Conservation (phyloP, 2,797 vertebrate species). For the Microchirus variegatus region DNA sequence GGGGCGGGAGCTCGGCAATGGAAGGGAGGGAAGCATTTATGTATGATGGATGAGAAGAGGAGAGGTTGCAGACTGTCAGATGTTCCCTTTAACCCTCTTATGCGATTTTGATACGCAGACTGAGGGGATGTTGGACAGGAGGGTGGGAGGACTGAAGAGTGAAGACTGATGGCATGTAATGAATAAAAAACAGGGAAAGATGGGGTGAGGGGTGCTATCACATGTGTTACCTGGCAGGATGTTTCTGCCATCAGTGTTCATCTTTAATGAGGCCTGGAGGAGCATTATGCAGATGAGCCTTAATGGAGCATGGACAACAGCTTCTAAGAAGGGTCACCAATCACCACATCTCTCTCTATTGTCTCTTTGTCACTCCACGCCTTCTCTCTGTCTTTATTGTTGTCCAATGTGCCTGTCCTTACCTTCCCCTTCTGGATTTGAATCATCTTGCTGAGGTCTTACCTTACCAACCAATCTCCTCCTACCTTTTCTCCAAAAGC, state of each 20-base stretch:
- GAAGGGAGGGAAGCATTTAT: slow-evolving; percentile 54
- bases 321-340: slow-evolving; percentile 48
- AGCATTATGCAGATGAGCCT: slow-evolving; percentile 79
- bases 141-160: slow-evolving; percentile 23
- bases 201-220: slow-evolving; percentile 34
- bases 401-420: slow-evolving; percentile 31
- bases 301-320: slow-evolving; percentile 66
- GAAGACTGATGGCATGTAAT: slow-evolving; percentile 33
- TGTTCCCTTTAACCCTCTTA: slow-evolving; percentile 67
- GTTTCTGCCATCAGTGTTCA: slow-evolving; percentile 50
- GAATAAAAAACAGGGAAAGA: neutral
- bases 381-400: slow-evolving; percentile 19
- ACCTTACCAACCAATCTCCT: slow-evolving; percentile 16
- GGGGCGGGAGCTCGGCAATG: slow-evolving; percentile 21
- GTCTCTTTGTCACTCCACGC: slow-evolving; percentile 4
- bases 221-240: slow-evolving; percentile 52
- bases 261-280: slow-evolving; percentile 70
- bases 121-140: slow-evolving; percentile 40
- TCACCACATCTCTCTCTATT: slow-evolving; percentile 31
- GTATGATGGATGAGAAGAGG: slow-evolving; percentile 73
- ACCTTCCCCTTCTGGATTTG: slow-evolving; percentile 18
- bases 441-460: slow-evolving; percentile 25
- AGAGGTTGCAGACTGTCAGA: slow-evolving; percentile 69
- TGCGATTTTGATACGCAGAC: slow-evolving; percentile 56
- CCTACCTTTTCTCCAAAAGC: slow-evolving; percentile 19